Conservation (phyloP, 2,888 invertebrate species). For the Ephialtes manifestator region DNA sequence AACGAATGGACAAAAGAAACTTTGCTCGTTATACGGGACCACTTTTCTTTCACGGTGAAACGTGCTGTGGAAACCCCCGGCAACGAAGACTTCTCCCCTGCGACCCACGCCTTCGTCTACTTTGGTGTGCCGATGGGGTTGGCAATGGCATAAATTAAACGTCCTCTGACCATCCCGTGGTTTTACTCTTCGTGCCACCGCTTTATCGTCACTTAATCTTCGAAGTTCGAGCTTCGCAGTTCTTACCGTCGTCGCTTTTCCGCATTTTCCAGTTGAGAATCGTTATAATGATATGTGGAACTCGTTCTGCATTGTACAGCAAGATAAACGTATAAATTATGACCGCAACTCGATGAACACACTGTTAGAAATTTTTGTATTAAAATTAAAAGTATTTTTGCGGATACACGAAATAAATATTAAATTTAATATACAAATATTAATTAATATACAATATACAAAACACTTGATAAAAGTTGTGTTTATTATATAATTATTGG, state of each 20-base stretch:
- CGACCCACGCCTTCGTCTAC: conserved; percentile 30
- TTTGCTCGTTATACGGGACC: conserved; percentile 68
- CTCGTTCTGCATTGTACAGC: conserved; percentile 1
- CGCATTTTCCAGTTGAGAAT: background rate
- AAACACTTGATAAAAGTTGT: too few relatives aligned
- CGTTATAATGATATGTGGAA: background rate
- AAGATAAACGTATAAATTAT: background rate
- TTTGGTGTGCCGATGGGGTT: conserved; percentile 23
- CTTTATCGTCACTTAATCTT: conserved; percentile 66
- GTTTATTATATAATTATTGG: too few relatives aligned
- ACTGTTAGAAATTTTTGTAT: too few relatives aligned
- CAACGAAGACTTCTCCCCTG: conserved; percentile 47
- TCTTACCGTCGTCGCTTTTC: conserved; percentile 4
- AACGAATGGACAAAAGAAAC: conserved; percentile 71
- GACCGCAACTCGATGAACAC: background rate
- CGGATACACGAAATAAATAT: too few relatives aligned
- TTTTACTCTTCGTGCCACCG: conserved; percentile 35
- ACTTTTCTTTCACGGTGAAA: conserved; percentile 61
- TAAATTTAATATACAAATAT: too few relatives aligned
- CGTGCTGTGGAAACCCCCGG: conserved; percentile 50
- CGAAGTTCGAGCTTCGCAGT: conserved; percentile 31
- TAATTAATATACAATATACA: too few relatives aligned
- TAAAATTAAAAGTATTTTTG: too few relatives aligned
- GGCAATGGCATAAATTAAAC: conserved; percentile 66
- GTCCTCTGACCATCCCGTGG: conserved; percentile 60